Percentiles rank a stretch among this genome's conserved stretches.
phyloP scores from a whole-genome alignment of 2,113 vertebrate species.

The Gobiocypris rarus region DNA sequence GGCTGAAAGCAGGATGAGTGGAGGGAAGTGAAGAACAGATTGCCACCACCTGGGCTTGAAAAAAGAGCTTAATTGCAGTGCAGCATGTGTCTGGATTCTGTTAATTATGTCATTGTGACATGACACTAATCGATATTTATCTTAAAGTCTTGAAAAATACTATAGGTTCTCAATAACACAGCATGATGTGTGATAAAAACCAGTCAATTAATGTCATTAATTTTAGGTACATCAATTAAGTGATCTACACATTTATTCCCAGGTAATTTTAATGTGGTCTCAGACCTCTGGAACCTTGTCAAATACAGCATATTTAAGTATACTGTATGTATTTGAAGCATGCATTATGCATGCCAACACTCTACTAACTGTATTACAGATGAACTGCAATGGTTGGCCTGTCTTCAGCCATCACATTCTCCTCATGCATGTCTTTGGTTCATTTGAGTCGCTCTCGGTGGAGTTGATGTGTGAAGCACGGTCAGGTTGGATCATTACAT shows the following conservation, averaged over 20 bases:
- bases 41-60: constrained; percentile 74
- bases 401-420: not conserved
- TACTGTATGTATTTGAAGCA: not conserved
- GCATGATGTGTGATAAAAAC: not conserved
- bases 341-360: not conserved
- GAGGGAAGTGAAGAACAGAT: constrained; percentile 67
- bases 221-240: not conserved
- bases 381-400: not conserved
- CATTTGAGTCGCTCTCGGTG: not conserved
- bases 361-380: not conserved
- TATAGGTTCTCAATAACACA: too few relatives aligned
- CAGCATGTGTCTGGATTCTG: constrained; percentile 2
- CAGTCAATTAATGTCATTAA: too few relatives aligned
- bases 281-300: not conserved
- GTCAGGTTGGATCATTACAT: constrained; percentile 65
- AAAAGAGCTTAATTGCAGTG: constrained; percentile 18
- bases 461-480: constrained; percentile 37
- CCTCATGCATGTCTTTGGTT: constrained; percentile 2
- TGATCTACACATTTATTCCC: not conserved
- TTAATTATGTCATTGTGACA: not conserved
- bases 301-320: not conserved
- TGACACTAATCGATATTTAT: not conserved
- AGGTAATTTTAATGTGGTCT: not conserved
- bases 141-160: not conserved
- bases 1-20: constrained; percentile 75